These are phyloP conservation scores for Tragelaphus scriptus DNA, from an alignment of 2,113 vertebrate species.

Conservation along the genomic window DNA sequence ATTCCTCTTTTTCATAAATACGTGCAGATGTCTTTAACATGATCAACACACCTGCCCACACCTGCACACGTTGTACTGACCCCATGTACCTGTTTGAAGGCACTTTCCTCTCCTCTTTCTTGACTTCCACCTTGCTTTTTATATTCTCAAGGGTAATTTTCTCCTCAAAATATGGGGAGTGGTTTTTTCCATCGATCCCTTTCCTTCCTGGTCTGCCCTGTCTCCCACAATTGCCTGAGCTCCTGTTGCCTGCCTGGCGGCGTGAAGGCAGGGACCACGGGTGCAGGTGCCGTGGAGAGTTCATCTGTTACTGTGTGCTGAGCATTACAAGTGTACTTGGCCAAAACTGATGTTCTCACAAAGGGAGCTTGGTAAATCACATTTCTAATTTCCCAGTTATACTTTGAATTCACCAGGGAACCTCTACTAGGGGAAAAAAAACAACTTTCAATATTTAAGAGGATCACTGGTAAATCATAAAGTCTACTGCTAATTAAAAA, in stretches of 20 bases:
- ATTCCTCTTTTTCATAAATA: not conserved
- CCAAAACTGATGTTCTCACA: not conserved
- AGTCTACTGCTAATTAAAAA: not conserved
- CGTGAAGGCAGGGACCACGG: not conserved
- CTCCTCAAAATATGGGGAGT: not conserved
- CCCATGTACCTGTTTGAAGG: too few relatives aligned
- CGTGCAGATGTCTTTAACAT: fast-evolving
- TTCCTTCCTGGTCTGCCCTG: not conserved
- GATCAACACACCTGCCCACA: fast-evolving
- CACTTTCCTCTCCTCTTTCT: not conserved
- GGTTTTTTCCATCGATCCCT: not conserved
- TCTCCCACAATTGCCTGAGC: not conserved
- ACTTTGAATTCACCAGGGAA: not conserved
- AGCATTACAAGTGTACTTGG: fast-evolving
- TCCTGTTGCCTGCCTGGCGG: not conserved
- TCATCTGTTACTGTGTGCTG: fast-evolving
- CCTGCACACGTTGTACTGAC: too few relatives aligned
- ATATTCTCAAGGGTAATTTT: not conserved
- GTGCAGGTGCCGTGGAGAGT: fast-evolving
- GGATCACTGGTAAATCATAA: not conserved
- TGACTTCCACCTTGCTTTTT: not conserved
- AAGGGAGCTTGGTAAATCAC: not conserved
- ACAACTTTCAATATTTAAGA: not conserved
- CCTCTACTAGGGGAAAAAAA: not conserved
- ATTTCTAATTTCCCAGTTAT: not conserved